Base-by-base conservation (phyloP, 2,797 vertebrate species). In the Ctenopoma multispine region DNA sequence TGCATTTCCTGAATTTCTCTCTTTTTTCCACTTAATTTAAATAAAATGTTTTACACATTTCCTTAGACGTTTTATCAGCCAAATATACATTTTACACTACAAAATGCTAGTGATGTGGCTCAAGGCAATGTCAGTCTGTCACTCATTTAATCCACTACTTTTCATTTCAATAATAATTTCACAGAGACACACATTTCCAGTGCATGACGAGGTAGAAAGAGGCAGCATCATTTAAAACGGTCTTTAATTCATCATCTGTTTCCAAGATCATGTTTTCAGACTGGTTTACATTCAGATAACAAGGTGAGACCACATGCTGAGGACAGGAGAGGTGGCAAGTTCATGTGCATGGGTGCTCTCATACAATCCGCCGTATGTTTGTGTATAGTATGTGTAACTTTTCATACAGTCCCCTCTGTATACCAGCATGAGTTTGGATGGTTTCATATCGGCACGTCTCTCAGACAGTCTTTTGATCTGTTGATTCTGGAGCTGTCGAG, bases 381-480 rank as follows among this genome's bases (percentile, higher is more conserved):
- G 75, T 64, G 53, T 73, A 13, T 58, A 44, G 43, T 17, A 13
- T 69, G 48, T 62, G 44, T 29, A 41, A 31, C 44, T 67, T 63
- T 63, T 75, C 64, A 49, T 79, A 84, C 80, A 82, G 87, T 89
- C 88, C 72, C 85, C 60, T 84, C 80, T 90, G 83, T 57, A 60
- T 48, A 62, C 61, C 64, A 53, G 51, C 69, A 76, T 60, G 46
- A 70, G 69, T 31, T 14, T 55, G 23, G 48, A 47, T 62, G 43
- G 34, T 4, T 59, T 47, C 63, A 29, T 47, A 14, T 36, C 2
- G 44, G 4, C 54, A n/a, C 48, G 17, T 53, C 31, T 85, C 62
- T 94, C 86, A 94, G 72, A 85, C 81, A 43, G 84, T 91, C 80
- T 91, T 93, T 73, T 94, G 88, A 72, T 94, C 92, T 0, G 72